phyloP scores from a whole-genome alignment of 2,113 vertebrate genomes.

The Macquaria ambigua region DNA sequence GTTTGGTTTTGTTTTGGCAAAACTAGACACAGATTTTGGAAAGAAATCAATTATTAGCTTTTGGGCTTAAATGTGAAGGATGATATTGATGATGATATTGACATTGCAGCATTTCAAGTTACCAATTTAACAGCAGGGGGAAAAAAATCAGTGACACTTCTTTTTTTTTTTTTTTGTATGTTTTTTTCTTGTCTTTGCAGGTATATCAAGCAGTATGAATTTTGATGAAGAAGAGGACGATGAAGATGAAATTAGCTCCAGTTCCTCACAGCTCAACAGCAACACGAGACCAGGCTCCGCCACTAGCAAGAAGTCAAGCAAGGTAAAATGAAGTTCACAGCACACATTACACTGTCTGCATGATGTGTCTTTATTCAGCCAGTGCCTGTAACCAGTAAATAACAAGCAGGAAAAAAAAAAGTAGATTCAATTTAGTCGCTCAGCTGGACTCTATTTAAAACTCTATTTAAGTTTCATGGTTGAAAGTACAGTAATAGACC shows the following conservation, averaged over 20 bases:
- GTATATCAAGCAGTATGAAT: conserved; percentile 99
- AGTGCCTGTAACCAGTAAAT: neutral
- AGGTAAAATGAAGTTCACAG: conserved; percentile 81
- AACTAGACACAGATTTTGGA: neutral
- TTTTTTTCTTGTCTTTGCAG: conserved; percentile 74
- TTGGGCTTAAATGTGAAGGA: neutral
- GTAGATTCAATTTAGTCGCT: neutral
- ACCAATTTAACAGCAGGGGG: too few species aligned
- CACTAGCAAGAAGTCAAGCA: conserved; percentile 94
- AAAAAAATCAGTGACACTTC: too few species aligned
- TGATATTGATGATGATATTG: neutral
- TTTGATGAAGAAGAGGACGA: conserved; percentile 98
- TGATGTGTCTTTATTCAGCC: neutral
- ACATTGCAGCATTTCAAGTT: too few species aligned
- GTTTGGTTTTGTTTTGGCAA: neutral
- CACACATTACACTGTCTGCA: neutral
- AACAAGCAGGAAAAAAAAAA: neutral
- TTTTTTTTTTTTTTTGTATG: neutral
- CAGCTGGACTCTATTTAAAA: neutral
- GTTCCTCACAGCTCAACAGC: conserved; percentile 96
- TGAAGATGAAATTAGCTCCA: conserved; percentile 96
- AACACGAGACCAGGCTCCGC: conserved; percentile 96
- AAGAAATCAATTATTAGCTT: neutral
- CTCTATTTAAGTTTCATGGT: neutral
- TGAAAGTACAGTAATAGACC: conserved; percentile 15